Conservation (phyloP, 2,888 invertebrate species). For the Therioaphis trifolii region DNA sequence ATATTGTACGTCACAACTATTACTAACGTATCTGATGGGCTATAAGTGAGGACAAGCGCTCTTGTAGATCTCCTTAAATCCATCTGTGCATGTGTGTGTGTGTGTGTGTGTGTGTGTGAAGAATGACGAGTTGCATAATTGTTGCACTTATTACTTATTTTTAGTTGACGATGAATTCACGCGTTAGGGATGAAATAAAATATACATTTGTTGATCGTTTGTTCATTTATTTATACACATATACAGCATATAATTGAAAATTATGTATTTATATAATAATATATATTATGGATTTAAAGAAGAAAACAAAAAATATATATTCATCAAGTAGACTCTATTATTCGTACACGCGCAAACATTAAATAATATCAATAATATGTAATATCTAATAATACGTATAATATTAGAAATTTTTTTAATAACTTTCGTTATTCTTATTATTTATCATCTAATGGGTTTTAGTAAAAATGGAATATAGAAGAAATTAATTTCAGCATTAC, state of each 20-base stretch:
- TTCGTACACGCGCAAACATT: neutral
- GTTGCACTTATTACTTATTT: no score
- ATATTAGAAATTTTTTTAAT: neutral
- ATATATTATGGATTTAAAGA: neutral
- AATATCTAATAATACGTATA: neutral
- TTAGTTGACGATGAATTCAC: no score
- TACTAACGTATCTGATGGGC: no score
- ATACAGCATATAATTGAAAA: constrained; percentile 9
- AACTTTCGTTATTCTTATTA: neutral
- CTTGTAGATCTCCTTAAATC: no score
- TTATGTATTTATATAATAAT: neutral
- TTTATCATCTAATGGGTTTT: neutral
- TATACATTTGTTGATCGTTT: neutral
- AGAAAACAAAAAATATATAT: neutral
- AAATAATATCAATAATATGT: neutral
- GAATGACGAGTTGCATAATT: no score
- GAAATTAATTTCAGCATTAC: constrained; percentile 18
- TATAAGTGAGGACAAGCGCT: no score
- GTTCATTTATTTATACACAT: constrained; percentile 34
- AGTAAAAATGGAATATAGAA: constrained; percentile 1
- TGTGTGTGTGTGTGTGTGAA: no score
- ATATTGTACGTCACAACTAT: no score
- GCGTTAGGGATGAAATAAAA: no score
- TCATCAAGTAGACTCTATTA: no score
- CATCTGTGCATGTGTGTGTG: no score